Percentiles rank a stretch among this genome's conserved stretches.
These are phyloP conservation scores for Ambastaia sidthimunki DNA, from an alignment of 2,797 vertebrate species.

Conservation along the genomic window DNA sequence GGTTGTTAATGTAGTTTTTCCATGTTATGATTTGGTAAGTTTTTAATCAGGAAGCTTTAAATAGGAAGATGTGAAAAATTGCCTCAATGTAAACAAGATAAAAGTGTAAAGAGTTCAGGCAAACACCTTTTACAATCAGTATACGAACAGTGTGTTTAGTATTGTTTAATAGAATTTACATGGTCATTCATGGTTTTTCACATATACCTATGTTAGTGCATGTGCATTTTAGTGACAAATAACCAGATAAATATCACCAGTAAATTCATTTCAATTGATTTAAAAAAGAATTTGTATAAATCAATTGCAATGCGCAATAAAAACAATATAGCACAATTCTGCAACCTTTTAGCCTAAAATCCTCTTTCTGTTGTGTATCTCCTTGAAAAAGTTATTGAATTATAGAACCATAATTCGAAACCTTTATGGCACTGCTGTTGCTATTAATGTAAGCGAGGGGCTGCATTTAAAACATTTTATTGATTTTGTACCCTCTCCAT, in stretches of 20 bases:
- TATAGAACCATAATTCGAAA: conserved; percentile 72
- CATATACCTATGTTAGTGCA: neutral
- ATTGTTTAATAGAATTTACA: too few relatives aligned
- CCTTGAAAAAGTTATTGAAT: conserved; percentile 63
- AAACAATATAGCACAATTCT: neutral
- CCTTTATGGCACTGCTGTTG: conserved; percentile 69
- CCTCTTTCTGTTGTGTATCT: neutral
- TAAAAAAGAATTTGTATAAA: neutral
- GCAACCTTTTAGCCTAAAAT: too few relatives aligned
- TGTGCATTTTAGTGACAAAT: conserved; percentile 6
- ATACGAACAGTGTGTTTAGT: too few relatives aligned
- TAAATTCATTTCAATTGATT: neutral
- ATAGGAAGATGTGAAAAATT: neutral
- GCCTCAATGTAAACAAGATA: neutral
- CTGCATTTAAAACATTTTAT: conserved; percentile 87
- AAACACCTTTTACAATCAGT: neutral
- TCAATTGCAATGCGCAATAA: neutral
- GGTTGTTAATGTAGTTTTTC: neutral
- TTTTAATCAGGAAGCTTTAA: too few relatives aligned
- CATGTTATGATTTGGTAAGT: neutral
- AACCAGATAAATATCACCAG: neutral
- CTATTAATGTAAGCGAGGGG: conserved; percentile 77
- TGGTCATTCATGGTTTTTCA: too few relatives aligned
- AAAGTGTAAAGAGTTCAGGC: neutral
- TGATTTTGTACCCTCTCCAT: conserved; percentile 74